A percentile compares a stretch with the other conserved stretches of the same genome.
phyloP scores from a whole-genome alignment of 2,113 vertebrate genomes.

The Girardinichthys multiradiatus region DNA sequence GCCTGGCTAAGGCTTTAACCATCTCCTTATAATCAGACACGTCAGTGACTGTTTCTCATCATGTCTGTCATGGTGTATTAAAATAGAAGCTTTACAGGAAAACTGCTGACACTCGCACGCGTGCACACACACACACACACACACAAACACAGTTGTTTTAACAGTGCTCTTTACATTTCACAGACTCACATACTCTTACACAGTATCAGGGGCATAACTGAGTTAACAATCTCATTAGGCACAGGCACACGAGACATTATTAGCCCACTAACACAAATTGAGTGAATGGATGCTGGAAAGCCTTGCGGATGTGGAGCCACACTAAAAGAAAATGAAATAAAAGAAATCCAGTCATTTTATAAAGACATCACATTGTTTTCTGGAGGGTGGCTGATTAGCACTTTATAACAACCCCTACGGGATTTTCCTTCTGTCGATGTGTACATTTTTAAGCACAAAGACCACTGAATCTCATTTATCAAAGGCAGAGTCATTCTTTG shows the following conservation, averaged over 20 bases:
- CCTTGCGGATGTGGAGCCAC: constrained; percentile 32
- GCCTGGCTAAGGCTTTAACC: constrained; percentile 14
- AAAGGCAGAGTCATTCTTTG: constrained; percentile 7
- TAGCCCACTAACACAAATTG: constrained; percentile 47
- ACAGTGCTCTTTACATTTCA: background rate
- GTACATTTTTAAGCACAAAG: constrained; percentile 10
- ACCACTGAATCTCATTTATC: constrained; percentile 31
- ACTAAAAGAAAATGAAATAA: constrained; percentile 13
- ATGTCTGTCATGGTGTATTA: constrained; percentile 27
- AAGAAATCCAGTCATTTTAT: constrained; percentile 31
- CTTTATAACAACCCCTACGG: constrained; percentile 21
- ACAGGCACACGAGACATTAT: constrained; percentile 39
- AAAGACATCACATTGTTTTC: constrained; percentile 35
- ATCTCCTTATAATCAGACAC: constrained; percentile 35
- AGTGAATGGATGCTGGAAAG: constrained; percentile 51
- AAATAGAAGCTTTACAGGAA: constrained; percentile 29
- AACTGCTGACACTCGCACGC: constrained; percentile 19
- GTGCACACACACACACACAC: constrained; percentile 2
- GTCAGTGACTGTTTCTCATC: constrained; percentile 42
- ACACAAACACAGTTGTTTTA: background rate
- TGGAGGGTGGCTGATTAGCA: constrained; percentile 37
- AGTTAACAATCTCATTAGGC: constrained; percentile 51
- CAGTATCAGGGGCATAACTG: constrained; percentile 24
- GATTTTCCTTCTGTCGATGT: background rate
- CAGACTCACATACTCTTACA: background rate